phyloP scores from a whole-genome alignment of 2,797 vertebrate species.

The Onychomys torridus region DNA sequence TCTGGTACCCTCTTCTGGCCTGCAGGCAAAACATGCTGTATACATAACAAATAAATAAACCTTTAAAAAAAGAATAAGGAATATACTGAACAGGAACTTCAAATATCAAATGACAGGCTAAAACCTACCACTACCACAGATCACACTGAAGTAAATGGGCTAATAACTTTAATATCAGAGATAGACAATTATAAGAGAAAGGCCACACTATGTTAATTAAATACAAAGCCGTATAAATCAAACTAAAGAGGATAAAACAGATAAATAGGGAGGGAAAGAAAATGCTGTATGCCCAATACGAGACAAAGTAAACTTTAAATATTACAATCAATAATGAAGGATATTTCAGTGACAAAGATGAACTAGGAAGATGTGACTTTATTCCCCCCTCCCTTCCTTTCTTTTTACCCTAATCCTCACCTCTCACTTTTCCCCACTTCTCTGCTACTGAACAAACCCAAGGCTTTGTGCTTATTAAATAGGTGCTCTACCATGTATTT shows the following conservation, averaged over 20 bases:
- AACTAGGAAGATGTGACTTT: not conserved
- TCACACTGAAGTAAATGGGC: not conserved
- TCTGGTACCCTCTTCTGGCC: too few species aligned
- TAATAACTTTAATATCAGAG: not conserved
- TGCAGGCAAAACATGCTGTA: too few species aligned
- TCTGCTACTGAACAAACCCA: not conserved
- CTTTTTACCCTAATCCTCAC: not conserved
- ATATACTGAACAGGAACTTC: not conserved
- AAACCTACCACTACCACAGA: not conserved
- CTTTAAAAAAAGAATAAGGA: not conserved
- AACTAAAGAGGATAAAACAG: not conserved
- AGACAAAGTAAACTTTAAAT: slow-evolving; percentile 12
- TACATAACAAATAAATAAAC: too few species aligned
- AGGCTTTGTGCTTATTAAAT: not conserved
- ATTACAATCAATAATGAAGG: not conserved
- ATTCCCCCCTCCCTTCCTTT: not conserved
- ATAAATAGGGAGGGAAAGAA: not conserved
- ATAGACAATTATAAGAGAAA: not conserved
- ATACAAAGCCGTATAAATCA: not conserved
- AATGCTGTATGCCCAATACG: not conserved
- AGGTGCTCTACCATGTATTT: not conserved
- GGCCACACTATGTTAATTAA: not conserved
- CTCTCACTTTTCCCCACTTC: not conserved
- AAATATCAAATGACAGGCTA: not conserved
- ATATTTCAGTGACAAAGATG: not conserved